Percentiles rank a stretch among this genome's conserved stretches.
Evolutionary conservation across 2,888 invertebrate species (phyloP).

Genomic region (Strigamia crassipes): DNA sequence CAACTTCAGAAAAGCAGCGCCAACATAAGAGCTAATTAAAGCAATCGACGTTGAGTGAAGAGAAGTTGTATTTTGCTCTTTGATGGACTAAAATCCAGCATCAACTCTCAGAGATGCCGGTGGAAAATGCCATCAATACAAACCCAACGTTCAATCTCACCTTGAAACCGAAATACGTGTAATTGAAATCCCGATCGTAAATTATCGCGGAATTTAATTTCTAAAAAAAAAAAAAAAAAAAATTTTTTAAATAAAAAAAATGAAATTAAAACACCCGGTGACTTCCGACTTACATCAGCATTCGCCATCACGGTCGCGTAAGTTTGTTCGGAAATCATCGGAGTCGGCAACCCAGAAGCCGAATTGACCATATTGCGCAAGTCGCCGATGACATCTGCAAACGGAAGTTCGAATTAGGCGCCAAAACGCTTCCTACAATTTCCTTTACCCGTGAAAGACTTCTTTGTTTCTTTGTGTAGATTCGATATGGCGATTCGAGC

Average conservation of each 20-base stretch:
- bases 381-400: slow-evolving; percentile 84
- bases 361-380: slow-evolving; percentile 77
- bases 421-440: too few relatives aligned
- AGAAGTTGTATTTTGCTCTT: slow-evolving; percentile 41
- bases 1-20: slow-evolving; percentile 43
- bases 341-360: slow-evolving; percentile 71
- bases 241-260: too few relatives aligned
- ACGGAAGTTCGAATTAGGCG: too few relatives aligned
- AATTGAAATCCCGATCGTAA: slow-evolving; percentile 94
- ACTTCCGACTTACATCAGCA: slow-evolving; percentile 67
- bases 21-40: slow-evolving; percentile 6
- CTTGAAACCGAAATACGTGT: slow-evolving; percentile 99
- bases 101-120: neutral
- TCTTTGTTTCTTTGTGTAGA: slow-evolving; percentile 96
- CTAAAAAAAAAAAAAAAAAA: slow-evolving; percentile 53
- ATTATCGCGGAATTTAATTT: slow-evolving; percentile 91
- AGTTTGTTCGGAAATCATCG: slow-evolving; percentile 85
- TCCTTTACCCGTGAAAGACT: slow-evolving; percentile 79
- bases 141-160: slow-evolving; percentile 53
- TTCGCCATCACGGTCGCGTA: slow-evolving; percentile 81
- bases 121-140: slow-evolving; percentile 46
- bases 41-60: slow-evolving; percentile 45
- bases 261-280: too few relatives aligned
- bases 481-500: slow-evolving; percentile 92
- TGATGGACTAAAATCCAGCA: slow-evolving; percentile 47